Conservation (phyloP, 2,113 vertebrate species). For the Brienomyrus longianalis region DNA sequence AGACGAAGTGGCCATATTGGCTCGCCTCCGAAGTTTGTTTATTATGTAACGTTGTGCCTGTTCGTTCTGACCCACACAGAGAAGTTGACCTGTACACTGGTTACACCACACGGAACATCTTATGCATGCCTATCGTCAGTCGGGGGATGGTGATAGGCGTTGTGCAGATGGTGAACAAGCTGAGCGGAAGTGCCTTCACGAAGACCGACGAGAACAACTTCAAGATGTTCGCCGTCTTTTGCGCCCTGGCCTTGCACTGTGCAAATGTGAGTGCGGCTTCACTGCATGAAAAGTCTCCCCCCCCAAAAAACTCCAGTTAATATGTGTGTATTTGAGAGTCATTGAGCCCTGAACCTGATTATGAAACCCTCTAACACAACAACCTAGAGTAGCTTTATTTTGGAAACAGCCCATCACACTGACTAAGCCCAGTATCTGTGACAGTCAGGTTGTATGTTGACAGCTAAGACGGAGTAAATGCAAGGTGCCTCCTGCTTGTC, state of each 20-base stretch:
- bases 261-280: conserved; percentile 80
- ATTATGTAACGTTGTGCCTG: not conserved
- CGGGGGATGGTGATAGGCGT: conserved; percentile 92
- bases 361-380: not conserved
- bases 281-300: not conserved
- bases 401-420: not conserved
- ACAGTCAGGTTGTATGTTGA: not conserved
- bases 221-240: conserved; percentile 99
- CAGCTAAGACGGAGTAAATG: not conserved
- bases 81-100: conserved; percentile 97
- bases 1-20: not conserved
- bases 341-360: not conserved
- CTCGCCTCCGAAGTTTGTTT: not conserved
- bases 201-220: conserved; percentile 99
- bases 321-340: not conserved
- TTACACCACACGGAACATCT: conserved; percentile 94
- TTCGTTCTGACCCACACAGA: conserved; percentile 50
- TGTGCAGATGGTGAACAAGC: conserved; percentile 98
- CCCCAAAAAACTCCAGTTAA: not conserved
- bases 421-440: not conserved
- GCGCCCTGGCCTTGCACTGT: conserved; percentile 98
- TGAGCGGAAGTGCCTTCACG: conserved; percentile 97
- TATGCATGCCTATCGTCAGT: conserved; percentile 99
- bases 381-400: not conserved
- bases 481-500: not conserved